Conservation (phyloP, 2,113 vertebrate genomes). For the Poecilia latipinna region DNA sequence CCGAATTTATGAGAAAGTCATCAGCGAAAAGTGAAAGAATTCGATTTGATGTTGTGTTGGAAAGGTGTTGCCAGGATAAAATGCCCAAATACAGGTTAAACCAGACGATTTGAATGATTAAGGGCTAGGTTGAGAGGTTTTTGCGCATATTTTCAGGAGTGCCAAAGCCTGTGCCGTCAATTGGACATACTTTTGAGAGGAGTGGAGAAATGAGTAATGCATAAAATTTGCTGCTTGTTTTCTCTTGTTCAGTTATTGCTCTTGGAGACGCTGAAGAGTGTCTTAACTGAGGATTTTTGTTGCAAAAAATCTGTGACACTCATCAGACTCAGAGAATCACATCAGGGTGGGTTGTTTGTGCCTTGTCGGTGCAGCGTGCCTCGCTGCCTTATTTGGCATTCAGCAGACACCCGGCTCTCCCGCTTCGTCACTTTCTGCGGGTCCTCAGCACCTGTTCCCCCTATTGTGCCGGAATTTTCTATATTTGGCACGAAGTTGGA, state of each 20-base stretch:
- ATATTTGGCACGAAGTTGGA: conserved; percentile 82
- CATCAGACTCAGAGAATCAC: conserved; percentile 52
- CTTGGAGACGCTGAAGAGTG: conserved; percentile 32
- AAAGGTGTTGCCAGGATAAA: conserved; percentile 70
- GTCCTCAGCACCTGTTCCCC: conserved; percentile 82
- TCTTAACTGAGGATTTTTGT: background rate
- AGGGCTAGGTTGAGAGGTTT: conserved; percentile 68
- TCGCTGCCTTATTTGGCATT: conserved; percentile 81
- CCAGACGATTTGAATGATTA: conserved; percentile 71
- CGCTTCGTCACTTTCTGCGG: conserved; percentile 69
- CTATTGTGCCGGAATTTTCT: conserved; percentile 83
- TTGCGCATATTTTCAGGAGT: conserved; percentile 72
- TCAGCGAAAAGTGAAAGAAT: conserved; percentile 52
- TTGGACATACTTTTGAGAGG: conserved; percentile 74
- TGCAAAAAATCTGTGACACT: conserved; percentile 31
- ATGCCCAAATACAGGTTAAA: conserved; percentile 76
- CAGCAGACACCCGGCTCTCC: conserved; percentile 66
- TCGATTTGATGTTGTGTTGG: conserved; percentile 58
- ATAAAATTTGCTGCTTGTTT: conserved; percentile 72
- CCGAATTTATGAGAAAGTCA: conserved; percentile 28
- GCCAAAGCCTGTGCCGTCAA: conserved; percentile 69
- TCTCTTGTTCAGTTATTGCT: conserved; percentile 57
- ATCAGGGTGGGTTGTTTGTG: conserved; percentile 64
- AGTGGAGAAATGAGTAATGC: conserved; percentile 81
- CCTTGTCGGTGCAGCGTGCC: conserved; percentile 59